Evolutionary conservation across 2,797 vertebrate genomes (phyloP).

Genomic region (Sphenopsis melanotis): DNA sequence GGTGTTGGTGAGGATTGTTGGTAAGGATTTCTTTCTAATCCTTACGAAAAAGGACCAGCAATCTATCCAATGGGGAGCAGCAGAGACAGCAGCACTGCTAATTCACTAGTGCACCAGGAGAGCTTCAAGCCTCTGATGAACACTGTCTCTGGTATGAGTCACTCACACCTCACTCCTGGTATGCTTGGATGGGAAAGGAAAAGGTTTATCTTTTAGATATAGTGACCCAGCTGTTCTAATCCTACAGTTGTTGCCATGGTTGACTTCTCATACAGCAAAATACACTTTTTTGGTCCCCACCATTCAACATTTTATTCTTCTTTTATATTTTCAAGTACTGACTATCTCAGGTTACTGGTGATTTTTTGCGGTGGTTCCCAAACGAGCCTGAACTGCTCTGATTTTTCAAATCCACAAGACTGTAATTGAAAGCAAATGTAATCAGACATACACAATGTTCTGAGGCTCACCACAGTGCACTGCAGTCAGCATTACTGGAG

Average conservation of each 20-base stretch:
- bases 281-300: background rate
- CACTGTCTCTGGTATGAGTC: background rate
- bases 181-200: background rate
- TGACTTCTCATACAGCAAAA: background rate
- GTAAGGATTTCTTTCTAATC: background rate
- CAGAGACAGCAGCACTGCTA: background rate
- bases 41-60: background rate
- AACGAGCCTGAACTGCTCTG: conserved; percentile 40
- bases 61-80: background rate
- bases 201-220: conserved; percentile 55
- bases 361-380: conserved; percentile 47
- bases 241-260: background rate
- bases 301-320: background rate
- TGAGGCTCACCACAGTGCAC: conserved; percentile 51
- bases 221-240: background rate
- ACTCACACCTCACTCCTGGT: conserved; percentile 5
- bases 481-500: conserved; percentile 55
- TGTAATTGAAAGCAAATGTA: conserved; percentile 70
- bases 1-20: background rate
- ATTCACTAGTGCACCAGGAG: background rate
- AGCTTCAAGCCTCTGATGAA: background rate
- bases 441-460: conserved; percentile 57
- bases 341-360: conserved; percentile 41
- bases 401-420: conserved; percentile 47
- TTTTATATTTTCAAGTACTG: conserved; percentile 6